Evolutionary conservation across 2,113 vertebrate genomes (phyloP).

Genomic region (Albula goreensis): DNA sequence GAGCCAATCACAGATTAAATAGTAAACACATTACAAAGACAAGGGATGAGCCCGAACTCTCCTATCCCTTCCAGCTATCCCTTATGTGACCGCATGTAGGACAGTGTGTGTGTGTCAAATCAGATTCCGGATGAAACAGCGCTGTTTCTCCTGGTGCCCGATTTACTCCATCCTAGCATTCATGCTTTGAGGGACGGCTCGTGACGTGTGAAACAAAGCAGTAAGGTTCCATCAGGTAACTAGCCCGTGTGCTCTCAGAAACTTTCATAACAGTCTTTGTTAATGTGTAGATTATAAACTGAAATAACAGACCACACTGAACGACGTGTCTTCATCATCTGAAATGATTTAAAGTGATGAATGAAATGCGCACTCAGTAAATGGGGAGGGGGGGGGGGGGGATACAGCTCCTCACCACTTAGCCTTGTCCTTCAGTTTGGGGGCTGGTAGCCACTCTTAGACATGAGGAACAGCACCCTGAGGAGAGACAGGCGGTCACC

Average conservation of each 20-base stretch:
- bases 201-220: no score
- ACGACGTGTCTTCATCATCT: no score
- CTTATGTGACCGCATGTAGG: not conserved
- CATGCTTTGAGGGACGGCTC: not conserved
- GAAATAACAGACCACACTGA: no score
- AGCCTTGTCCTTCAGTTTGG: constrained; percentile 84
- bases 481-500: not conserved
- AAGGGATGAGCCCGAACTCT: not conserved
- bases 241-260: no score
- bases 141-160: not conserved
- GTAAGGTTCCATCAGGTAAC: not conserved
- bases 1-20: no score
- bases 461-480: constrained; percentile 90
- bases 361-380: no score
- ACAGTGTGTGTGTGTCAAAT: not conserved
- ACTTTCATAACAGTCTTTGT: not conserved
- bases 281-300: not conserved
- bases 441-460: constrained; percentile 89
- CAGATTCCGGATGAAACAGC: not conserved
- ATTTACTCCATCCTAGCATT: not conserved
- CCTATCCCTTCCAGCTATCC: not conserved
- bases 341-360: no score
- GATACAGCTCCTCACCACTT: constrained; percentile 72
- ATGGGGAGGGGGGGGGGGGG: not conserved
- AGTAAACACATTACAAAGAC: no score